Evolutionary conservation across 2,797 vertebrate genomes (phyloP), one percentile per base, ranked within the genome.

Genomic region (Poecilia wingei): DNA sequence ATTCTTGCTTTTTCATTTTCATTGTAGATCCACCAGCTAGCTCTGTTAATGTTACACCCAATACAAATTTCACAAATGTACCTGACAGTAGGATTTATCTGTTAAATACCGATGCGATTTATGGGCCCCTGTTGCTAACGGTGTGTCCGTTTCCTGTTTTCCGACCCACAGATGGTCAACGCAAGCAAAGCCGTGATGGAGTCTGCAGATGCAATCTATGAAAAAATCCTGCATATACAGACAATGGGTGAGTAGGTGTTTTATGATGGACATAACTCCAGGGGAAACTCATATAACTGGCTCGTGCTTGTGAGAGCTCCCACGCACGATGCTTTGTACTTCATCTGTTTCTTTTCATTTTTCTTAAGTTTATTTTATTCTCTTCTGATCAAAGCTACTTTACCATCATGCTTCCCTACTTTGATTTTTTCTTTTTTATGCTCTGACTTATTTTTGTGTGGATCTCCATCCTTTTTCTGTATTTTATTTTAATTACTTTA

Each of bases 211-310:
- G 93, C 89, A 57, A 95, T 98, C 53, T 96, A 97, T 86, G 94
- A 97, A 79, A 97, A 94, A 93, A 97, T 98, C 79, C 96, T 97
- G 10, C 96, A 97, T 9, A 97, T 96, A 89, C 97, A 98, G 94
- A 96, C 95, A 83, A 94, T 95, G 84, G 98, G 98, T 98, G 93
- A 81, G 93, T 92, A 79, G 43, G 73, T n/a, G 75, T 81, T 73
- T 81, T 70, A 71, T 82, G 28, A 86, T 80, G 79, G 86, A 71
- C 55, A 76, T 66, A 57, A 82, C 84, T 80, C 3, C 66, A 79
- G 36, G 45, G 80, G 72, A 49, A 74, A 76, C 72, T 72, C 31
- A 53, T 77, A 77, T 81, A 84, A 41, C 57, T 43, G 22, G 72
- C 28, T 81, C 71, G 53, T 68, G 76, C 76, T 85, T 59, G 46